Percentiles rank a stretch among this genome's conserved stretches.
Conservation (phyloP, 2,888 invertebrate species). For the Sphaeridia pumilis region DNA sequence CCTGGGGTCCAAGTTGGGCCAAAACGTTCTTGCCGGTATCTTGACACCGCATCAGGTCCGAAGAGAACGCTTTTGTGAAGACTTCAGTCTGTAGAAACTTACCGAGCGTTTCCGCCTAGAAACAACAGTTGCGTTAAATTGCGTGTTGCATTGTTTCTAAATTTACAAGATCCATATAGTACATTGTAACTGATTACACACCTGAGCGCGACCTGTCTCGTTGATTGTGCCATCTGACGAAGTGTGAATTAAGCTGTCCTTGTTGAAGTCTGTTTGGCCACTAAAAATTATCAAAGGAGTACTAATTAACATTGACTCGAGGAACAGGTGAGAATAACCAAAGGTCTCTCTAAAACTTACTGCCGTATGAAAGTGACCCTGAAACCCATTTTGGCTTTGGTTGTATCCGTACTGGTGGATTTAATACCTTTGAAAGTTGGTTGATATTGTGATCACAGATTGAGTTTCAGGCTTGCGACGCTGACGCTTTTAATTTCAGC, state of each 20-base stretch:
- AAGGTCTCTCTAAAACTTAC: not conserved
- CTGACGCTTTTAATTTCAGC: no score
- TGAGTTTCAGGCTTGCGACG: no score
- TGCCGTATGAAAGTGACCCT: constrained; percentile 5
- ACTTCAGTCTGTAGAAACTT: constrained; percentile 7
- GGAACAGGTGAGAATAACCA: not conserved
- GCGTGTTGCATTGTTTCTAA: not conserved
- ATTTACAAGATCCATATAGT: no score
- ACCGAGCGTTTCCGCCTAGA: constrained; percentile 9
- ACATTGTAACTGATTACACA: not conserved
- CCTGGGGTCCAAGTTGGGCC: not conserved
- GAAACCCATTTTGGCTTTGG: constrained; percentile 5
- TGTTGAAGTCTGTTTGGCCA: constrained; percentile 8
- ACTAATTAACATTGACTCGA: not conserved
- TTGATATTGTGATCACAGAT: no score
- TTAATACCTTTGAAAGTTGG: no score
- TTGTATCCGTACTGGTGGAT: no score
- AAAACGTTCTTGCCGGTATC: constrained; percentile 10
- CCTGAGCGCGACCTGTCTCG: constrained; percentile 3
- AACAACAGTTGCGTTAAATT: not conserved
- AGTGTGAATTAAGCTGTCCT: constrained; percentile 4
- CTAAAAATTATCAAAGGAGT: not conserved
- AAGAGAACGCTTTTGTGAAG: constrained; percentile 11
- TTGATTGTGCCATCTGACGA: constrained; percentile 3
- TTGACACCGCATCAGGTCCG: constrained; percentile 11